phyloP scores from a whole-genome alignment of 2,113 vertebrate species.

The Phylloscopus trochilus region DNA sequence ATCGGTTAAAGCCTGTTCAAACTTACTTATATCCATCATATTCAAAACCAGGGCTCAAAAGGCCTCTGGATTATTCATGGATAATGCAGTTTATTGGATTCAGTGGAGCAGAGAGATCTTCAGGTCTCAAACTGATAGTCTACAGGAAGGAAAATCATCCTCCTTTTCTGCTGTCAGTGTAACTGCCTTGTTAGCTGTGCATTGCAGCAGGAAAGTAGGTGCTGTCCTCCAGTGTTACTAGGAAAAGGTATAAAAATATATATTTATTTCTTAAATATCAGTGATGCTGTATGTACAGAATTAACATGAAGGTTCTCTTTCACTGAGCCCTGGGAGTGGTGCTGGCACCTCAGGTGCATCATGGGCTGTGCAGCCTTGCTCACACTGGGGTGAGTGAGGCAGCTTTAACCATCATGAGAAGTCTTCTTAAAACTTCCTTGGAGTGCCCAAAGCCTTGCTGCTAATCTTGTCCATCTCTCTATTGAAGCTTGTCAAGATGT shows the following conservation, averaged over 20 bases:
- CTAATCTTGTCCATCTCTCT: conserved; percentile 38
- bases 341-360: no score
- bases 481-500: background rate
- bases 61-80: background rate
- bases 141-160: background rate
- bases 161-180: background rate
- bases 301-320: background rate
- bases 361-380: background rate
- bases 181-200: background rate
- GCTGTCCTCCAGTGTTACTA: background rate
- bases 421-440: background rate
- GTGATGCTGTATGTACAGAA: background rate
- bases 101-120: background rate
- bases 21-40: background rate
- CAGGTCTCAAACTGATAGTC: background rate
- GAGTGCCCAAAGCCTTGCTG: background rate
- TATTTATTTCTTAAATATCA: background rate
- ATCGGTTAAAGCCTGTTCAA: background rate
- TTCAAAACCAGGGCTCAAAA: background rate
- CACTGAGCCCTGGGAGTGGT: background rate
- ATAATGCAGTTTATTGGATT: conserved; percentile 11
- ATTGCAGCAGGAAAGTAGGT: background rate
- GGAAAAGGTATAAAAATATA: background rate
- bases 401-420: background rate
- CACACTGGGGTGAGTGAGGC: background rate